Base-by-base conservation (phyloP, 2,888 invertebrate species). In the Patella ulyssiponensis region DNA sequence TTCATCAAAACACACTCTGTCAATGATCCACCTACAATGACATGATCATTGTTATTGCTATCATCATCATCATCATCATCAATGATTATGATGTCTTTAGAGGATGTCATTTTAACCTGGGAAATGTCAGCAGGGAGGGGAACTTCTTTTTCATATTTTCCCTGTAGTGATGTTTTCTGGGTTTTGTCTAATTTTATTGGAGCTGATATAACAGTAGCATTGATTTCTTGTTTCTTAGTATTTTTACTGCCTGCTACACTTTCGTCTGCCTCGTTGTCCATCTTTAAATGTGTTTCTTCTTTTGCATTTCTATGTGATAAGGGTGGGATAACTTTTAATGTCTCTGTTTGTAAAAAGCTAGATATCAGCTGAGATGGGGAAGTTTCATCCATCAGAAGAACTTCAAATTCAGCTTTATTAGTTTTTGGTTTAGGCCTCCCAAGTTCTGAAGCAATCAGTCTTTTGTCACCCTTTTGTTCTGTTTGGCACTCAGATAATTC, bases 11-110 rank as follows among this genome's bases (percentile, higher is more conserved):
- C 20, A 64, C 64, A 64, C 4, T 20, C 23, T 20, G 64, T 64
- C 14, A 64, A 64, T 23, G 64, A 64, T 12, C 14, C 64, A 23
- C 64, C 64, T 23, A 64, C 64, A 15, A 23, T 64, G 3, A 64
- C 20, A 64, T 20, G 64, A 64, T 64, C 64, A 23, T 14, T 23
- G 23, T 20, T 23, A 2, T 12, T 23, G 23, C 20, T 64, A 64
- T 64, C 23, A 3, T 64, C 64, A 64, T 64, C 64, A 23, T 20
- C 64, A 64, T 64, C 64, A 23, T 64, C 64, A 64, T 64, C 64
- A 20, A 64, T 64, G 20, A 64, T 23, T 12, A 64, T 64, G 23
- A 64, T 23, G 4, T 64, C 64, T 20, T 64, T 23, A 44, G 44
- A 44, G 44, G 44, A 9, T 44, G 44, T 44, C 44, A 44, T 44